Percentiles rank a stretch among this genome's conserved stretches.
These are phyloP conservation scores for Chauna torquata DNA, from an alignment of 2,113 vertebrate genomes.

Conservation along the genomic window DNA sequence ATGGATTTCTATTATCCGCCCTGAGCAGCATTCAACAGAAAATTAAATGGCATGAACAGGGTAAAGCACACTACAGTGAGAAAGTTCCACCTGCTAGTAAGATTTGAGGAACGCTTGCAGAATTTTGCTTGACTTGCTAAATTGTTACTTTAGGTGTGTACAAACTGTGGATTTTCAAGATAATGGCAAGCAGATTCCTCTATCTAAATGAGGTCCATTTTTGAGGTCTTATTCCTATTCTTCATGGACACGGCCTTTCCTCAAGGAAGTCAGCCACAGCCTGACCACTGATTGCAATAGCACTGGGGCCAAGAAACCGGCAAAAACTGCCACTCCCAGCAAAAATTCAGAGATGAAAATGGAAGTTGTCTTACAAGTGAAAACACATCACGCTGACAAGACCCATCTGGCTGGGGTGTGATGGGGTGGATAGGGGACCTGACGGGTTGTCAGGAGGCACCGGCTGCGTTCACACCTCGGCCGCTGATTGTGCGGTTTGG, in stretches of 20 bases:
- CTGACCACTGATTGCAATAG: background rate
- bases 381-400: background rate
- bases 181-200: background rate
- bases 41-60: background rate
- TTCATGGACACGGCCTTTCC: background rate
- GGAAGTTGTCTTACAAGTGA: background rate
- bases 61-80: background rate
- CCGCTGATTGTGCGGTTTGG: background rate
- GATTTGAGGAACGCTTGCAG: background rate
- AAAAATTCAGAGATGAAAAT: background rate
- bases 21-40: background rate
- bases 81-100: background rate
- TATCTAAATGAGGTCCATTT: background rate
- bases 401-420: conserved; percentile 27
- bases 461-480: background rate
- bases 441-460: conserved; percentile 2
- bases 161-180: background rate
- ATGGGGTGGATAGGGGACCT: background rate
- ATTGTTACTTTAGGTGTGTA: background rate
- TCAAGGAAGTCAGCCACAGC: background rate
- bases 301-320: background rate
- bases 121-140: background rate
- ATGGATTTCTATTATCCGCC: background rate
- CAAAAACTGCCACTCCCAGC: background rate
- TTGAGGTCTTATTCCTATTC: background rate